Evolutionary conservation across 2,797 vertebrate species (phyloP), one percentile per base, ranked within the genome.

Genomic region (Chrosomus eos): DNA sequence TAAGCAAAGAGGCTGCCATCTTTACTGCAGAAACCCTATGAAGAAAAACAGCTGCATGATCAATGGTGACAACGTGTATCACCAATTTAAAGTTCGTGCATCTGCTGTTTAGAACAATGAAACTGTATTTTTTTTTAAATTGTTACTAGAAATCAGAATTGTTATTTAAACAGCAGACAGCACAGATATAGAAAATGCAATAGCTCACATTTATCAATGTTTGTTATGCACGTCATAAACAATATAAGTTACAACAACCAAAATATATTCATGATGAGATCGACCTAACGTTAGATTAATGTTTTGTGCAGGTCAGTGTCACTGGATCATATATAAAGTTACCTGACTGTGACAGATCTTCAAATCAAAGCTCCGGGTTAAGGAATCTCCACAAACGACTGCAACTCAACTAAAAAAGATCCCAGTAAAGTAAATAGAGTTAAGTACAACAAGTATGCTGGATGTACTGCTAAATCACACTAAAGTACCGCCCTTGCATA

Each of bases 1-100:
- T 93, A 45, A 95, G 89, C 80, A 95, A 82, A 71, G 92, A 89
- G 48, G 93, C 87, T 88, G 95, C 94, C 94, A 96, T 95, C 43
- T 90, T 93, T 80, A 19, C 55, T 73, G 48, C 45, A 9, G 62
- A 70, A 81, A 86, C 23, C 81, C 81, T 85, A 38, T 40, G 38
- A 71, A 70, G 45, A 58, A 31, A 75, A 67, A 38, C 48, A 81
- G 71, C 62, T 73, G 84, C 43, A 81, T 64, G 21, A 76, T 31
- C 55, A 36, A 10, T 23, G 51, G 18, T 43, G 67, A 72, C n/a
- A 78, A 14, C 1, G 26, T 66, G 26, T 26, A 26, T 36, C 2
- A 55, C 19, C n/a, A 11, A 77, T 62, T 60, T 43, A 43, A 58
- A 36, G 0, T 26, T 33, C 19, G 11, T 51, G 26, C 26, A 51